These are phyloP conservation scores for Pituophis catenifer DNA, from an alignment of 2,113 vertebrate species.

Conservation along the genomic window DNA sequence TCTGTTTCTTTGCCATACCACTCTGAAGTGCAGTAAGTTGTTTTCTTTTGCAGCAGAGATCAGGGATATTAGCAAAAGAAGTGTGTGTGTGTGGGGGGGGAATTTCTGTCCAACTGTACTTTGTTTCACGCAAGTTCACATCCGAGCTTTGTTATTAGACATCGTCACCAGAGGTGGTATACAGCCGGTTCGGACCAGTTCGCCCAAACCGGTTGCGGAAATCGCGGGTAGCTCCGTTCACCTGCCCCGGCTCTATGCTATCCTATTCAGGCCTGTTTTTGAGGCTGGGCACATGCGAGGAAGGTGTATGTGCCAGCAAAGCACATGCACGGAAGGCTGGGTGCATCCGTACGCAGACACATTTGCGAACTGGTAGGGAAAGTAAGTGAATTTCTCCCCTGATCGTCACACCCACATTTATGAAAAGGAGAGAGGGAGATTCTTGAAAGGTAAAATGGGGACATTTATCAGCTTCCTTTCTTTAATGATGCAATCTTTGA, in stretches of 20 bases:
- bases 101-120: neutral
- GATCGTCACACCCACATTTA: neutral
- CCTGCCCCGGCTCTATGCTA: no score
- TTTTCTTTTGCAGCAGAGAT: slow-evolving; percentile 18
- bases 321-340: no score
- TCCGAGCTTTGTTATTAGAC: slow-evolving; percentile 6
- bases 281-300: no score
- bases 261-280: no score
- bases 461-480: slow-evolving; percentile 1
- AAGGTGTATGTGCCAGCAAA: no score
- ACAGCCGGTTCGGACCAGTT: no score
- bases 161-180: neutral
- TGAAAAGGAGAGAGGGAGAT: neutral
- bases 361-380: no score
- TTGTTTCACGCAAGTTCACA: slow-evolving; percentile 18
- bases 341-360: no score
- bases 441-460: neutral
- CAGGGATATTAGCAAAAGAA: neutral
- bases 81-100: neutral
- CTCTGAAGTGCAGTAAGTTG: slow-evolving; percentile 3
- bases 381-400: no score
- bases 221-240: no score
- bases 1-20: neutral
- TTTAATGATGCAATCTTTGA: slow-evolving; percentile 1
- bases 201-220: no score